Conservation (phyloP, 2,888 invertebrate species). For the Drosophila picticornis region DNA sequence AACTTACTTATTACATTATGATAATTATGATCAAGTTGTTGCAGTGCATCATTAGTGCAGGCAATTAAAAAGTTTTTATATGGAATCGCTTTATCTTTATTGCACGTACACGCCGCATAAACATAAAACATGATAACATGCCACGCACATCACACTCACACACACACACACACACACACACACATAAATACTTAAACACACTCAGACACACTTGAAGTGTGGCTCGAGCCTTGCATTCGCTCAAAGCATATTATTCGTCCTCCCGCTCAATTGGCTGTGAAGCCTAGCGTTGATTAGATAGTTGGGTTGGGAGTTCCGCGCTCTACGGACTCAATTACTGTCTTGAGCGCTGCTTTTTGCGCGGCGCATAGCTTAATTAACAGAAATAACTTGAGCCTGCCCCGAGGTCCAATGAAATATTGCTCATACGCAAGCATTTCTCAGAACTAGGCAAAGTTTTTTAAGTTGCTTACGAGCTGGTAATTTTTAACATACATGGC, state of each 20-base stretch:
- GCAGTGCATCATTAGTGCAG: slow-evolving; percentile 82
- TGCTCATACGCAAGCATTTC: slow-evolving; percentile 42
- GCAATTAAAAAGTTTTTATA: slow-evolving; percentile 80
- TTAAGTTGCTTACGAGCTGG: slow-evolving; percentile 4
- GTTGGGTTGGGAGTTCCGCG: slow-evolving; percentile 18
- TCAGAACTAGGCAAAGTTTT: slow-evolving; percentile 37
- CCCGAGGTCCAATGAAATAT: slow-evolving; percentile 23
- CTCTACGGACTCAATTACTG: slow-evolving; percentile 34
- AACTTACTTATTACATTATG: slow-evolving; percentile 52
- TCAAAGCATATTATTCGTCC: slow-evolving; percentile 29
- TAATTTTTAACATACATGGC: slow-evolving; percentile 15
- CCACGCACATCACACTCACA: slow-evolving; percentile 8
- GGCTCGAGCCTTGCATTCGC: slow-evolving; percentile 58
- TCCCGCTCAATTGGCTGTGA: slow-evolving; percentile 14
- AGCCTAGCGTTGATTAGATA: slow-evolving; percentile 55
- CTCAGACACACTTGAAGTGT: slow-evolving; percentile 15
- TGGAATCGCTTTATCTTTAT: slow-evolving; percentile 78
- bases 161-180: slow-evolving; percentile 12
- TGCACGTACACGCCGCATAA: slow-evolving; percentile 72
- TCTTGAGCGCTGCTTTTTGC: slow-evolving; percentile 12
- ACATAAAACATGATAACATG: slow-evolving; percentile 74
- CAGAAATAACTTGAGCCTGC: slow-evolving; percentile 31
- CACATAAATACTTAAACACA: slow-evolving; percentile 4
- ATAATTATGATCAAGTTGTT: slow-evolving; percentile 75
- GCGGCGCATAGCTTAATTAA: slow-evolving; percentile 58